A percentile compares a stretch with the other conserved stretches of the same genome.
phyloP scores from a whole-genome alignment of 1,140 invertebrate species.

The Diachasmimorpha longicaudata region DNA sequence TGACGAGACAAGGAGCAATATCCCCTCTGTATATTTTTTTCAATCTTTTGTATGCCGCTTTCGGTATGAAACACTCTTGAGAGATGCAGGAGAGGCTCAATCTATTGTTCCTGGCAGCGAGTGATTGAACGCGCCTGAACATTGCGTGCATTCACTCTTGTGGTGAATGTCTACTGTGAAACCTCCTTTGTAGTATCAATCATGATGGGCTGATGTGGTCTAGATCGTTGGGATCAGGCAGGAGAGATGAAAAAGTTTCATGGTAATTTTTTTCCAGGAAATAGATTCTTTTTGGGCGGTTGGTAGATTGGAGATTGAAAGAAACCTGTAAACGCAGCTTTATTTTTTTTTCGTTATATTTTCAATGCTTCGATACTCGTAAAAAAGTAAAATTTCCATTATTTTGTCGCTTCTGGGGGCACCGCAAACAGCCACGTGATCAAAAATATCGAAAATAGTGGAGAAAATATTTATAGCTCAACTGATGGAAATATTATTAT shows the following conservation, averaged over 20 bases:
- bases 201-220: not conserved
- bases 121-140: slow-evolving; percentile 1
- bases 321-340: no score
- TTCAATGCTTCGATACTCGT: no score
- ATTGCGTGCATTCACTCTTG: slow-evolving; percentile 3
- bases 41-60: not conserved
- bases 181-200: slow-evolving; percentile 4
- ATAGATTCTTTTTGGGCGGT: no score
- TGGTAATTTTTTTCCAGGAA: not conserved
- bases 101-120: not conserved
- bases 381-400: no score
- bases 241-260: not conserved
- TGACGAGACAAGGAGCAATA: not conserved
- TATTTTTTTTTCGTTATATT: no score
- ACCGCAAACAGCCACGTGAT: no score
- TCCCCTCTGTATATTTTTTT: not conserved
- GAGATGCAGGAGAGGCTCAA: not conserved
- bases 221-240: not conserved
- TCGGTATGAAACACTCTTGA: not conserved
- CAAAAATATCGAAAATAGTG: no score
- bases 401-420: no score
- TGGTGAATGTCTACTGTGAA: not conserved
- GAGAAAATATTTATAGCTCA: no score
- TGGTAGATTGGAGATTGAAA: no score
- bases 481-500: no score